A percentile compares a stretch with the other conserved stretches of the same genome.
Conservation (phyloP, 2,797 vertebrate species). For the Hippocampus kuda region DNA sequence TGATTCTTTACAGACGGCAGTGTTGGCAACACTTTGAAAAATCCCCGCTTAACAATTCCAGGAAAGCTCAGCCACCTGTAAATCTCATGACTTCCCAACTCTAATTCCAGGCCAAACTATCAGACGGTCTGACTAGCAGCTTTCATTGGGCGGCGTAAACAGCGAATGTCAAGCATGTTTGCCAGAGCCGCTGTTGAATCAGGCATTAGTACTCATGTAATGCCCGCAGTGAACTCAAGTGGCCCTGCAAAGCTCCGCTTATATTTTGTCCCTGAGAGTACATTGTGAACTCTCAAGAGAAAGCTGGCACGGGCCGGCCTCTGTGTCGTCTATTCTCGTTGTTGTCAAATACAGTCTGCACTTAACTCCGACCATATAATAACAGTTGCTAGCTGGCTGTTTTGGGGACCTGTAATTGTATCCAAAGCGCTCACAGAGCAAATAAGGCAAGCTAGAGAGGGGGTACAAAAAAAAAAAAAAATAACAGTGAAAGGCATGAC, state of each 20-base stretch:
- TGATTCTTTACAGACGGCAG: conserved; percentile 32
- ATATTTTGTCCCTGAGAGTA: conserved; percentile 43
- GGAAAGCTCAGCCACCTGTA: conserved; percentile 64
- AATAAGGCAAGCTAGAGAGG: conserved; percentile 23
- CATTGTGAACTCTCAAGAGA: conserved; percentile 28
- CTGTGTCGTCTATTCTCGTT: conserved; percentile 27
- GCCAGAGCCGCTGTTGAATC: conserved; percentile 52
- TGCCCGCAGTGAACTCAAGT: conserved; percentile 50
- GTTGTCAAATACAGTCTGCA: conserved; percentile 33
- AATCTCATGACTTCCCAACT: conserved; percentile 66
- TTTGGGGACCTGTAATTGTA: conserved; percentile 38
- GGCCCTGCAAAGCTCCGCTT: conserved; percentile 50
- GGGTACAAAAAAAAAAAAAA: background rate
- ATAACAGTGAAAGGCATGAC: conserved; percentile 45
- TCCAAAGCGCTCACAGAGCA: conserved; percentile 26
- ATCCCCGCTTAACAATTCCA: conserved; percentile 58
- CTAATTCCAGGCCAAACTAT: conserved; percentile 55
- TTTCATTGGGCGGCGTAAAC: conserved; percentile 53
- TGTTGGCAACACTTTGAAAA: conserved; percentile 50
- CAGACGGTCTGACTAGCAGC: conserved; percentile 60
- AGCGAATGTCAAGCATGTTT: conserved; percentile 51
- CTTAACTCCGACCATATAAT: conserved; percentile 36
- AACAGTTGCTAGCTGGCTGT: conserved; percentile 23
- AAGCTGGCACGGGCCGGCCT: conserved; percentile 17
- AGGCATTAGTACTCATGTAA: conserved; percentile 58